Base-by-base conservation (phyloP, 2,797 vertebrate species). In the Acropternis orthonyx region DNA sequence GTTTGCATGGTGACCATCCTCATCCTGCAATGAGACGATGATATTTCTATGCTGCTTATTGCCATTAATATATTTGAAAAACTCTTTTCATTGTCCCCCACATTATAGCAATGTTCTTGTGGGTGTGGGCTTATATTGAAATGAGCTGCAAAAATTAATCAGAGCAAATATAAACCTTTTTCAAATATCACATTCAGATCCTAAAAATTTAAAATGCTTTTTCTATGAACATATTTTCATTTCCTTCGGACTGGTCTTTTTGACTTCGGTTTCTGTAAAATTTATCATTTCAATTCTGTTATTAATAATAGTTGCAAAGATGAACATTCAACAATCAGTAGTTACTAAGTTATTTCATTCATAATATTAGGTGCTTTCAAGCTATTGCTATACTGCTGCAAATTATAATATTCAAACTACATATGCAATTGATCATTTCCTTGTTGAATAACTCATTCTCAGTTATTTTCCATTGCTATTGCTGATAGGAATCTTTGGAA, bases 371-470 rank as follows among this genome's bases (percentile, higher is more conserved):
- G 10, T 69, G 26, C 6, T 95, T 92, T 86, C 41, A 84, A 73
- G 24, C 6, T 78, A 59, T 72, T 87, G 66, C 18, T 49, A 28
- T 67, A 28, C 18, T 61, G 28, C 59, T 81, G 43, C 17, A 91
- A 93, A 95, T 90, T 39, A 69, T 58, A 78, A 82, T 90, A 85
- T 82, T 84, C 34, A 65, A 92, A 87, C 10, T 86, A 73, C 32
- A 10, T 37, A 55, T 32, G n/a, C 75, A 93, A 96, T 92, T 4
- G 55, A 91, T 93, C 46, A 61, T 82, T 36, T 51, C 46, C 27
- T 75, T 90, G 44, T 90, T 86, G 83, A 93, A 87, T 79, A 74
- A 81, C 73, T 68, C 36, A 22, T 76, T 87, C 56, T 84, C 22
- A 65, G 51, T 59, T 86, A 73, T 92, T 95, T 95, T 95, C 55